A percentile compares a stretch with the other conserved stretches of the same genome.
phyloP scores from a whole-genome alignment of 2,888 invertebrate genomes.

The Oscheius sp. region DNA sequence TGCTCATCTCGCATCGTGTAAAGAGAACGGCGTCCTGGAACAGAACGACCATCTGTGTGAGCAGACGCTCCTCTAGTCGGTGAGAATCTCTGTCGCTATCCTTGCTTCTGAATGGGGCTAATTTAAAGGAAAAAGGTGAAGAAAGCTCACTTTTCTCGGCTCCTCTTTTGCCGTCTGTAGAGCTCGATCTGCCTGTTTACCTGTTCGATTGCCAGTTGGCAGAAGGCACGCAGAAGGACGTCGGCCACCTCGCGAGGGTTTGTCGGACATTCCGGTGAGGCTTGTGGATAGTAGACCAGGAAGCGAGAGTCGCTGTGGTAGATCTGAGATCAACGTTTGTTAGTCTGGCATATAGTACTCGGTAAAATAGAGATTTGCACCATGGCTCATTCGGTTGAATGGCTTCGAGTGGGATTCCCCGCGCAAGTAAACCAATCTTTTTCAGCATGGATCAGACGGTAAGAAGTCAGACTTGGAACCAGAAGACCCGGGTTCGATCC shows the following conservation, averaged over 20 bases:
- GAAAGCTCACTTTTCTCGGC: not conserved
- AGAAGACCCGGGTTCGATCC: too few species aligned
- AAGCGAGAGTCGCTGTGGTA: conserved; percentile 2
- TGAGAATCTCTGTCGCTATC: not conserved
- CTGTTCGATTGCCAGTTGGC: conserved; percentile 23
- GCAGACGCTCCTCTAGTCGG: conserved; percentile 12
- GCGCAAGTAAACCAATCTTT: too few species aligned
- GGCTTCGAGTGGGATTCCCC: too few species aligned
- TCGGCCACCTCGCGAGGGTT: conserved; percentile 17
- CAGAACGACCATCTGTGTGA: conserved; percentile 16
- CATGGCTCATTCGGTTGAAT: too few species aligned
- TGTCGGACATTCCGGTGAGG: not conserved
- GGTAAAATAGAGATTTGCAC: too few species aligned
- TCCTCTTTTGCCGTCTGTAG: not conserved
- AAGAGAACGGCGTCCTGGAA: conserved; percentile 31
- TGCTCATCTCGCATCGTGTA: not conserved
- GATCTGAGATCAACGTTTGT: not conserved
- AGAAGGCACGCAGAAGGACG: conserved; percentile 25
- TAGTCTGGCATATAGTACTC: too few species aligned
- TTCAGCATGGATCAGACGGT: too few species aligned
- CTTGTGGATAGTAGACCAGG: not conserved
- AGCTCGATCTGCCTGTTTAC: conserved; percentile 5
- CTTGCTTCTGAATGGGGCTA: not conserved
- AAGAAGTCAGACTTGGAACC: too few species aligned
- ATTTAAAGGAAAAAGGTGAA: not conserved